phyloP scores from a whole-genome alignment of 1,140 invertebrate genomes.

The Eurosta solidaginis region DNA sequence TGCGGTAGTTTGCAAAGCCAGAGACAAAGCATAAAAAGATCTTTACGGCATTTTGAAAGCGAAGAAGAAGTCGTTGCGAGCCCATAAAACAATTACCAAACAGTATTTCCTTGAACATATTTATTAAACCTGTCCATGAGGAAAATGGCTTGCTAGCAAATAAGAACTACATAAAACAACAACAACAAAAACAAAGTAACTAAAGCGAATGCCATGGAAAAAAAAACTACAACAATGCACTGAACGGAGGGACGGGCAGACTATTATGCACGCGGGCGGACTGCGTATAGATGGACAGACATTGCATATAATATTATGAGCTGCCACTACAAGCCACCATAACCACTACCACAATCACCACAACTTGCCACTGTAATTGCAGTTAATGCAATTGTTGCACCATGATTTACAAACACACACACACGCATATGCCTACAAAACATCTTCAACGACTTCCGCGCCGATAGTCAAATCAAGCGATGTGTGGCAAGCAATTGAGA shows the following conservation, averaged over 20 bases:
- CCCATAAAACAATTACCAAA: constrained; percentile 55
- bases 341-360: background rate
- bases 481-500: background rate
- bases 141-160: constrained; percentile 31
- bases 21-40: constrained; percentile 12
- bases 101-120: constrained; percentile 59
- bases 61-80: constrained; percentile 24
- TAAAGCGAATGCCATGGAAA: background rate
- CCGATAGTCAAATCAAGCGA: background rate
- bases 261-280: no score
- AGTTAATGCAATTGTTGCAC: constrained; percentile 22
- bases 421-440: background rate
- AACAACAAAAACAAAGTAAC: constrained; percentile 39
- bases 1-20: background rate
- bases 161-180: constrained; percentile 28
- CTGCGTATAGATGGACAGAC: background rate
- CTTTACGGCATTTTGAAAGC: constrained; percentile 24
- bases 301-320: constrained; percentile 22
- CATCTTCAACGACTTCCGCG: background rate
- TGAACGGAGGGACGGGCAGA: background rate
- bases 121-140: constrained; percentile 54
- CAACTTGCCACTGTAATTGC: constrained; percentile 26
- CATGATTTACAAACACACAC: background rate
- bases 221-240: background rate
- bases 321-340: background rate